Evolutionary conservation across 2,797 vertebrate genomes (phyloP), one percentile per base, ranked within the genome.

Genomic region (Rallus crepitans): DNA sequence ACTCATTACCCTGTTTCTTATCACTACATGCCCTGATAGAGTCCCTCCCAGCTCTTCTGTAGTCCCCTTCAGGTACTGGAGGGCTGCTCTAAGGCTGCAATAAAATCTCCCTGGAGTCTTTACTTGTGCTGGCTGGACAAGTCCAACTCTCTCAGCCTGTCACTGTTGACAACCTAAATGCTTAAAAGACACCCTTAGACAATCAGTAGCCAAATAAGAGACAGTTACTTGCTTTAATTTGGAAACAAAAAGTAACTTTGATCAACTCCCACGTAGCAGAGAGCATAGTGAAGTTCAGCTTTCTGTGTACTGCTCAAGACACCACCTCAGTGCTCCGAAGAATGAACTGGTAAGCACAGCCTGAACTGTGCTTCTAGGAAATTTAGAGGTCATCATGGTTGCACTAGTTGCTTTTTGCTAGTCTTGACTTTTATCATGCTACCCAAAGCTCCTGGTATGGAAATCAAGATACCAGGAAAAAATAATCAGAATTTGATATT

Each of bases 181-280:
- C 35, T 80, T 52, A 20, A 66, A 20, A 66, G 91, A 50, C 25
- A 35, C 11, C 8, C 11, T 25, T 50, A 40, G 15, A 6, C 33
- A 60, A 72, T 30, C 50, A 31, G 30, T 2, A 35, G 53, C 28
- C 5, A 1, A 89, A 6, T 59, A 66, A 47, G 23, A 59, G 18
- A 70, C 5, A 35, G 57, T 59, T 12, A 40, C 1, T 1, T 12
- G 52, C 11, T n/a, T 80, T 73, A 35, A 60, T 31, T 65, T 27
- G 42, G 80, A 71, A 68, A 71, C 8, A 11, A 0, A 6, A 63
- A 78, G 25, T 35, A 16, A 31, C 68, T 88, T 59, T 48, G 17
- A 37, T 68, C 52, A 73, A 45, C 68, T 48, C 39, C 50, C 21
- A 28, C 0, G 0, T 15, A 11, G 56, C 1, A 24, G 50, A 48